Percentiles rank a stretch among this genome's conserved stretches.
phyloP scores from a whole-genome alignment of 2,888 invertebrate genomes.

The Oasisia sp. region DNA sequence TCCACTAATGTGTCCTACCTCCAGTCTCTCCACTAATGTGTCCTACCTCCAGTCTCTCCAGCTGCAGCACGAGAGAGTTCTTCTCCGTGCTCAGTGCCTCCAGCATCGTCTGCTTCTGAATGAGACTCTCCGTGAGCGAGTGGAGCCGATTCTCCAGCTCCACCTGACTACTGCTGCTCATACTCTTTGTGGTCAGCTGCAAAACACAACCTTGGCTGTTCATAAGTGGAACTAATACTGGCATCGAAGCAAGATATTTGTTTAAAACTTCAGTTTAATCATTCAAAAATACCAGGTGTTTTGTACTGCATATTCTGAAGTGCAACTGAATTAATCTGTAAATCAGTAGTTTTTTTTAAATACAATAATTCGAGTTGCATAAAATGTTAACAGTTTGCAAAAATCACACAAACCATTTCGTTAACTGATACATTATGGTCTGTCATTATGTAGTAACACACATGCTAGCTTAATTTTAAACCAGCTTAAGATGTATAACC shows the following conservation, averaged over 20 bases:
- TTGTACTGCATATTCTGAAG: not conserved
- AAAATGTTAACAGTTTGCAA: no score
- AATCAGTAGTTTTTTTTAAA: not conserved
- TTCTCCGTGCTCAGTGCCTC: slow-evolving; percentile 85
- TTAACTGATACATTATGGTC: not conserved
- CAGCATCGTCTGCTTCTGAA: slow-evolving; percentile 86
- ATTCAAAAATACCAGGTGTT: not conserved
- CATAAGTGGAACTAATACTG: not conserved
- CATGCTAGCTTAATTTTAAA: no score
- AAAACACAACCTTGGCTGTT: slow-evolving; percentile 23
- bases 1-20: no score
- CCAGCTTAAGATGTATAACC: no score
- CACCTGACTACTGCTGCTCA: slow-evolving; percentile 60
- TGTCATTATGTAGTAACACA: no score
- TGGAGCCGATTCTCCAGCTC: slow-evolving; percentile 69
- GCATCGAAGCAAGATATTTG: not conserved
- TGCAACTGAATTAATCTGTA: not conserved
- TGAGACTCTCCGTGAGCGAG: slow-evolving; percentile 81
- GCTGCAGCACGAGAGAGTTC: slow-evolving; percentile 83
- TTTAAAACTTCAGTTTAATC: not conserved
- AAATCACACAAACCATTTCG: not conserved
- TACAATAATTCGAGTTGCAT: no score
- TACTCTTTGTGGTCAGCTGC: slow-evolving; percentile 62
- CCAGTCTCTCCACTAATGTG: no score
- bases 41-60: slow-evolving; percentile 77